Evolutionary conservation across 2,113 vertebrate genomes (phyloP).

Genomic region (Seriola quinqueradiata): DNA sequence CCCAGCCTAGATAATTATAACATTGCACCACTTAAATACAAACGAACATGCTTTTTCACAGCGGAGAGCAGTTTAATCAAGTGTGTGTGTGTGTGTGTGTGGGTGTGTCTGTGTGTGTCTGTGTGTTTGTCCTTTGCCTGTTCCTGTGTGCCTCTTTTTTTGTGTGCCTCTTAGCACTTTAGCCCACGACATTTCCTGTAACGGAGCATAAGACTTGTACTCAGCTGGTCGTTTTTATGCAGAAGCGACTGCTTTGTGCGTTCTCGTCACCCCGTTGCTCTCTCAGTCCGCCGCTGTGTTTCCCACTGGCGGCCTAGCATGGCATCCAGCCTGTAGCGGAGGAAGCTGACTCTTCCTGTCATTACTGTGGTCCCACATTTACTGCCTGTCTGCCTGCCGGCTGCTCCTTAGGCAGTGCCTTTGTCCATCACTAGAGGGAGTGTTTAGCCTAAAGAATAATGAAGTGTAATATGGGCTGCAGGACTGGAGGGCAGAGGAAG

Average conservation of each 20-base stretch:
- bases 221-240: conserved; percentile 21
- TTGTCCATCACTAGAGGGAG: conserved; percentile 85
- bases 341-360: conserved; percentile 50
- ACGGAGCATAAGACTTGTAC: background rate
- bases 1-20: conserved; percentile 64
- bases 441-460: conserved; percentile 75
- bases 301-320: conserved; percentile 35
- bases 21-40: conserved; percentile 60
- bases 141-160: background rate
- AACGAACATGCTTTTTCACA: conserved; percentile 59
- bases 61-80: conserved; percentile 55
- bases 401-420: conserved; percentile 76
- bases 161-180: background rate
- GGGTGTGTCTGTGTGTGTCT: background rate
- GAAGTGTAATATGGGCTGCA: conserved; percentile 28
- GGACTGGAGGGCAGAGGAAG: conserved; percentile 28
- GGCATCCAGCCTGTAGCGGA: conserved; percentile 25
- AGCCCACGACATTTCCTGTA: conserved; percentile 5
- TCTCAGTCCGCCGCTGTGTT: conserved; percentile 21
- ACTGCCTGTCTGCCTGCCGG: conserved; percentile 51
- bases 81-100: background rate
- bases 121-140: background rate
- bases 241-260: conserved; percentile 25
- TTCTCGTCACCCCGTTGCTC: conserved; percentile 30
- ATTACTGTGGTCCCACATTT: conserved; percentile 28